Evolutionary conservation across 92 coral and sea anemone species (phyloP), one percentile per base, ranked within the genome.

Genomic region (Phenganax stokvisi): DNA sequence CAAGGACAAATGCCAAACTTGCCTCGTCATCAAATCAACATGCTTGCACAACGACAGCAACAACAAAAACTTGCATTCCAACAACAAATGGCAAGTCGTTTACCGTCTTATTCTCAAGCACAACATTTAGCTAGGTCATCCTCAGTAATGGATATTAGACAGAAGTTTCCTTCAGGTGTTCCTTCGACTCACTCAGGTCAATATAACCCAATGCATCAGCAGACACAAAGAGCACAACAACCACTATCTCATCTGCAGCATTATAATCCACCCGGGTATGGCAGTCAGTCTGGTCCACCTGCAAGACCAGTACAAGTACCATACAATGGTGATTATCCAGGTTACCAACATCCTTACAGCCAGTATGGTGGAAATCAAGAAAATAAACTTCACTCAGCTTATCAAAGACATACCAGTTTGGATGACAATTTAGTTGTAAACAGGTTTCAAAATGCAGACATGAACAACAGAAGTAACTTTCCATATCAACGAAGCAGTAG

Each of bases 31-130:
- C 81, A 77, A 60, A 59, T 77, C 9, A 77, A 77, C 25, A 52
- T 79, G 83, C 27, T 30, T 79, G 83, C 74, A 47, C 80, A 75
- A 56, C 80, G 30, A 28, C 70, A 64, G 30, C 70, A 64, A 68
- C 73, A 68, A 29, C 80, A 75, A 75, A 75, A 56, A 75, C 61
- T 56, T 55, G 81, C 72, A 31, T 77, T 30, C 27, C 81, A 77
- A 77, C 81, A 77, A 62, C 81, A 64, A 79, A 79, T 79, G 83
- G 83, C 83, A 44, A 79, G 59, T 65, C 83, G 83, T 79, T 79
- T 79, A 27, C 83, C 83, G 16, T 65, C 73, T 6, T 79, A 79
- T 65, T 17, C 83, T 16, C 81, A 77, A 52, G 25, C 83, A 51
- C 83, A 79, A 52, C 83, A 64, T 63, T 30, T 62, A 54, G 56